Conservation (phyloP, 92 coral and sea anemone species). For the Epizoanthus illoricatus region DNA sequence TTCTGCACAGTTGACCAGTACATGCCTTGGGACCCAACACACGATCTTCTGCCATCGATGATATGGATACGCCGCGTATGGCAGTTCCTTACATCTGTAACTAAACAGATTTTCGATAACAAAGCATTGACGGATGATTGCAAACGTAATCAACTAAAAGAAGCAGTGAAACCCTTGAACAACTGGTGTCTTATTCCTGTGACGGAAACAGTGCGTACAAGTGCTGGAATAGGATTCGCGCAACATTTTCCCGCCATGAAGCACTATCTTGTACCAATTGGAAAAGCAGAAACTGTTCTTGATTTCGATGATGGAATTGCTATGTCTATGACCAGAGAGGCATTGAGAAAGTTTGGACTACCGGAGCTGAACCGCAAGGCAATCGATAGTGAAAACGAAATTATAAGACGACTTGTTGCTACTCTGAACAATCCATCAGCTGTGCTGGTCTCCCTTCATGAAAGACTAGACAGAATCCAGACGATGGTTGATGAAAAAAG, state of each 20-base stretch:
- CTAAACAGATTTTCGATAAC: neutral
- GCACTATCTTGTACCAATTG: constrained; percentile 55
- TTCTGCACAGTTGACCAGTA: constrained; percentile 13
- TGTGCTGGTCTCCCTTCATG: constrained; percentile 43
- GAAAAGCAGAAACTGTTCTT: constrained; percentile 52
- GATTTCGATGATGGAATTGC: neutral
- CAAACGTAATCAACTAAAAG: constrained; percentile 1
- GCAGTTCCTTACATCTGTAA: constrained; percentile 43
- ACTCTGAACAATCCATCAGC: constrained; percentile 49
- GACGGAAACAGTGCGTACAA: constrained; percentile 16
- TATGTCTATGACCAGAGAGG: neutral
- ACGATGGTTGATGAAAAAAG: constrained; percentile 2
- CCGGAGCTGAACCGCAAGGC: constrained; percentile 51
- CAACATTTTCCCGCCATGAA: neutral
- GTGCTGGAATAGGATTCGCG: too few species aligned
- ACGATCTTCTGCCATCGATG: neutral
- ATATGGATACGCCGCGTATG: constrained; percentile 56
- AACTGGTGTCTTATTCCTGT: constrained; percentile 73
- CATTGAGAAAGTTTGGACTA: constrained; percentile 34
- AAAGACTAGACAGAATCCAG: constrained; percentile 20
- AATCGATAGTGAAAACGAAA: neutral
- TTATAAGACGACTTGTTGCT: constrained; percentile 45
- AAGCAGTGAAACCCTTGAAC: constrained; percentile 23
- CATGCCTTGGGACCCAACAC: constrained; percentile 52
- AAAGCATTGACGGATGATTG: neutral